Percentiles rank a stretch among this genome's conserved stretches.
phyloP scores from a whole-genome alignment of 1,140 invertebrate genomes.

The Cephus cinctus region DNA sequence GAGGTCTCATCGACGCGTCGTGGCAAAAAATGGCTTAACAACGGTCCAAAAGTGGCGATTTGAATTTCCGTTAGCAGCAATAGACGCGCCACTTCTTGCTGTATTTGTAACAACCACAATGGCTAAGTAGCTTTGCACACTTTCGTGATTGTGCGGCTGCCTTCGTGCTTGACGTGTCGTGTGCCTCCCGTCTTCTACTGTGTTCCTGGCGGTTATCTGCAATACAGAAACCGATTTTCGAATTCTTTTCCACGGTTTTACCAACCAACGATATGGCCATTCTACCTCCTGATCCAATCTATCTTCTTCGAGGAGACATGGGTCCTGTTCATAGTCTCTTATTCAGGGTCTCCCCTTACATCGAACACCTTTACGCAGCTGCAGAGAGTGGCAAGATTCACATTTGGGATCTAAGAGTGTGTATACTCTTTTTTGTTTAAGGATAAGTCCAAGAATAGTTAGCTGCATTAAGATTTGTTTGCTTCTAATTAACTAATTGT shows the following conservation, averaged over 20 bases:
- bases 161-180: constrained; percentile 26
- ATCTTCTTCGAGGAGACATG: constrained; percentile 65
- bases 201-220: no score
- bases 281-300: constrained; percentile 65
- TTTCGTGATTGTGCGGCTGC: constrained; percentile 12
- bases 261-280: constrained; percentile 54
- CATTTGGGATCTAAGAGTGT: constrained; percentile 72
- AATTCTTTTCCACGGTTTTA: background rate
- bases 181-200: constrained; percentile 38
- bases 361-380: constrained; percentile 67
- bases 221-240: background rate
- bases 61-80: constrained; percentile 9
- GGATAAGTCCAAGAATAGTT: no score
- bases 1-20: constrained; percentile 33
- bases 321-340: constrained; percentile 65
- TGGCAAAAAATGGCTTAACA: constrained; percentile 23
- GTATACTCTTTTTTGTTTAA: constrained; percentile 11
- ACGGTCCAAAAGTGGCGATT: constrained; percentile 22
- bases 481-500: background rate
- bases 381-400: constrained; percentile 67
- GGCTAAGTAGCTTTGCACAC: constrained; percentile 7
- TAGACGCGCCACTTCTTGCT: constrained; percentile 4
- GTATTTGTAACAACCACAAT: constrained; percentile 11
- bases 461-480: constrained; percentile 4
- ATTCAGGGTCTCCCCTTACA: constrained; percentile 58